Evolutionary conservation across 2,113 vertebrate species (phyloP), one percentile per base, ranked within the genome.

Genomic region (Glaucidium brasilianum): DNA sequence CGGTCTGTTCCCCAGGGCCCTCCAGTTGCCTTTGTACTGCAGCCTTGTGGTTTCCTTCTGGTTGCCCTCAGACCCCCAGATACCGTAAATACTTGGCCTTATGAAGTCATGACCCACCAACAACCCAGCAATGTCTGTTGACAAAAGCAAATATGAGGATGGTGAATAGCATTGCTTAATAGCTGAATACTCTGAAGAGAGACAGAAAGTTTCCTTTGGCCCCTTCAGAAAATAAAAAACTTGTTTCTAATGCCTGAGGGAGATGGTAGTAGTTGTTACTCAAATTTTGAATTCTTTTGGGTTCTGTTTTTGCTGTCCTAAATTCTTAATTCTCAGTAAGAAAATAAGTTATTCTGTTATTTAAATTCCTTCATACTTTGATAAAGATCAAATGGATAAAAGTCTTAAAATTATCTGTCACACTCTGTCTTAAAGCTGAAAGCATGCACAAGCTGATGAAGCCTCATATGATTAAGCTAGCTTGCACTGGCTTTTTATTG

Each of bases 11-110:
- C 78, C 74, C 27, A 64, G 81, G 62, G 92, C 63, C n/a, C 9
- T 88, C 11, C 66, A 41, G 49, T 69, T 94, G 93, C 60, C 30
- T 49, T 77, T 96, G 66, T 79, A 50, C 60, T 83, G 66, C 63
- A 92, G 85, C 79, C 78, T 50, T 37, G 85, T 90, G 85, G 88
- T 92, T 94, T 94, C 88, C 74, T 92, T 93, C 50, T 95, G 88
- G 71, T 92, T 92, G 84, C 85, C 53, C 66, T 94, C 73, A 55
- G 69, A 82, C 74, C 53, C 71, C 81, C 78, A 83, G 82, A 79
- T 83, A 79, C 88, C 78, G 68, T 68, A 94, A 93, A 93, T 93
- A 90, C 90, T 93, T 92, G 45, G 81, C 87, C 78, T 88, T 73
- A 21, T 3, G 21, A 92, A 90, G 81, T 84, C 67, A 15, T 85